These are phyloP conservation scores for Drosophila busckii DNA, from an alignment of 1,140 invertebrate genomes.

Conservation along the genomic window DNA sequence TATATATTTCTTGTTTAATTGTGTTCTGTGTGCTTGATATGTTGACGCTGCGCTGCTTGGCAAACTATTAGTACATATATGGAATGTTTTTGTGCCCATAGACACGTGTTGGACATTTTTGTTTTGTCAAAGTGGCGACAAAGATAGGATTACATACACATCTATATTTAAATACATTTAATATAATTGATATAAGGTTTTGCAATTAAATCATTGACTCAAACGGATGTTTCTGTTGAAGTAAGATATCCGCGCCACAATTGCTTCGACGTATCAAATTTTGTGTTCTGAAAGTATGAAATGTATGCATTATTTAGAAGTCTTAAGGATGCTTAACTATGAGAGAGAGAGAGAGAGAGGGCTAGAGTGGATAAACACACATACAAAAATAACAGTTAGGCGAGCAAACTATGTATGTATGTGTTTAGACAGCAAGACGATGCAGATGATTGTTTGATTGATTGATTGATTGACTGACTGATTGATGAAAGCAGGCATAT, in stretches of 20 bases:
- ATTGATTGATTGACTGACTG: conserved; percentile 22
- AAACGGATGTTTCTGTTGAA: conserved; percentile 78
- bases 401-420: conserved; percentile 28
- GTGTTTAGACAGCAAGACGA: conserved; percentile 33
- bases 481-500: conserved; percentile 42
- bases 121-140: conserved; percentile 13
- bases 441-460: conserved; percentile 31
- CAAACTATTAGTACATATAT: background rate
- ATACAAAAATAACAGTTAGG: conserved; percentile 20
- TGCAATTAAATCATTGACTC: conserved; percentile 65
- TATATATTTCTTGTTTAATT: too few species aligned
- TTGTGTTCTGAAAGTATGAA: conserved; percentile 63
- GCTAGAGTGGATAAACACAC: conserved; percentile 13
- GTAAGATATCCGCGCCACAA: conserved; percentile 73
- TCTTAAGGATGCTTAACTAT: too few species aligned
- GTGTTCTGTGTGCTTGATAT: conserved; percentile 23
- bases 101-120: conserved; percentile 26
- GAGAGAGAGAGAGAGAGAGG: too few species aligned
- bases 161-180: conserved; percentile 34
- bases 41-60: conserved; percentile 8
- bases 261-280: conserved; percentile 76
- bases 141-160: conserved; percentile 26
- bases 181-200: conserved; percentile 35
- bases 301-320: conserved; percentile 27
- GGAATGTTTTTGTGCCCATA: conserved; percentile 25